Evolutionary conservation across 2,113 vertebrate species (phyloP).

Genomic region (Numenius arquata): DNA sequence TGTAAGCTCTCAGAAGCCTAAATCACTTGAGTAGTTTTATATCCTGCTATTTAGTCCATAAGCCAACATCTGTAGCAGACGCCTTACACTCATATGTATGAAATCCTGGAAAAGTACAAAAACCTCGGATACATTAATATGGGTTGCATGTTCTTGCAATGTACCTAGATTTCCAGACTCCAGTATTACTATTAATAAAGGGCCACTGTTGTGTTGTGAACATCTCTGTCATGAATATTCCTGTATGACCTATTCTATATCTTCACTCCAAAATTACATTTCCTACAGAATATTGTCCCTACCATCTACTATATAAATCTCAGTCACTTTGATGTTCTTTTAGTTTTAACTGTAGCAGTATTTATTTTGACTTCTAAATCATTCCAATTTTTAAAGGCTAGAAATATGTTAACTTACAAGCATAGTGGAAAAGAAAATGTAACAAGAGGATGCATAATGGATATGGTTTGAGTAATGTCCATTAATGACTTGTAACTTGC

Average conservation of each 20-base stretch:
- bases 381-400: neutral
- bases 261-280: neutral
- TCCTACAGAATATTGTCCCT: neutral
- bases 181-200: neutral
- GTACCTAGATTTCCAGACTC: neutral
- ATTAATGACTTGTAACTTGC: neutral
- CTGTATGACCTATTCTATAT: neutral
- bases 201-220: neutral
- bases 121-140: neutral
- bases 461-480: neutral
- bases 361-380: neutral
- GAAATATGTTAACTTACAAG: neutral
- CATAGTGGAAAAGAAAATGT: neutral
- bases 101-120: neutral
- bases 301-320: neutral
- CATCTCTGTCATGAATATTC: neutral
- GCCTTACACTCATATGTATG: neutral
- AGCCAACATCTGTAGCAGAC: neutral
- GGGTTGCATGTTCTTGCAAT: neutral
- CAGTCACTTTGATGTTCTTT: neutral
- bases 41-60: neutral
- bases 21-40: neutral
- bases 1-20: neutral
- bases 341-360: neutral
- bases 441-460: neutral